phyloP scores from a whole-genome alignment of 2,113 vertebrate species.

The Mionectes macconnelli region DNA sequence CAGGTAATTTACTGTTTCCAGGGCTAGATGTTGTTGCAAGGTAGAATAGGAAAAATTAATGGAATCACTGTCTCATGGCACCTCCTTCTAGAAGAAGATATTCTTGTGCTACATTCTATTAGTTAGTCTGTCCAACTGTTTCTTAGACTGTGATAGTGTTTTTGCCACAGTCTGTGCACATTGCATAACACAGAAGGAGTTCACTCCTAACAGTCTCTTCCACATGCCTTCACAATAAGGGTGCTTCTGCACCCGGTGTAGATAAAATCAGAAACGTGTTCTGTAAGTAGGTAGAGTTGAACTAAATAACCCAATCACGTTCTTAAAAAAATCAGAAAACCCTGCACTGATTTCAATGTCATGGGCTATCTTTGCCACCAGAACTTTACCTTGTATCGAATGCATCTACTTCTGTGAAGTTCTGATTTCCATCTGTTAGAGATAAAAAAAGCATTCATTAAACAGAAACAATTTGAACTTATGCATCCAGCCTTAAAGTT shows the following conservation, averaged over 20 bases:
- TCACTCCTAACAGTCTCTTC: neutral
- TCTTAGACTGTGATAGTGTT: neutral
- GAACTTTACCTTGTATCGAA: conserved; percentile 70
- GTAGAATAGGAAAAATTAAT: neutral
- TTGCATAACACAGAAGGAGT: neutral
- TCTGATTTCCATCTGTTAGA: conserved; percentile 63
- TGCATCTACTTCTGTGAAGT: conserved; percentile 77
- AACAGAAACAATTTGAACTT: neutral
- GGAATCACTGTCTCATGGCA: neutral
- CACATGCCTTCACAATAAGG: neutral
- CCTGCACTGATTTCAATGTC: neutral
- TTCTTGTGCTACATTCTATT: neutral
- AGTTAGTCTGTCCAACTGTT: neutral
- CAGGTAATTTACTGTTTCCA: neutral
- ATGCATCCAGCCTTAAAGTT: neutral
- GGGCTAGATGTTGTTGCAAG: neutral
- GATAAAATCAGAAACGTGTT: neutral
- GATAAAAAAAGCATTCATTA: neutral
- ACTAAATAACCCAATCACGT: neutral
- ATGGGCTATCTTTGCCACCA: neutral
- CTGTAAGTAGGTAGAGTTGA: neutral
- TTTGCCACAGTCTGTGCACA: neutral
- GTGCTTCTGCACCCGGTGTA: neutral
- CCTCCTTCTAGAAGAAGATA: neutral
- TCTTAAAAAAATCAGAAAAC: neutral